Base-by-base conservation (phyloP, 1,140 invertebrate species). In the Brachionus sp. region DNA sequence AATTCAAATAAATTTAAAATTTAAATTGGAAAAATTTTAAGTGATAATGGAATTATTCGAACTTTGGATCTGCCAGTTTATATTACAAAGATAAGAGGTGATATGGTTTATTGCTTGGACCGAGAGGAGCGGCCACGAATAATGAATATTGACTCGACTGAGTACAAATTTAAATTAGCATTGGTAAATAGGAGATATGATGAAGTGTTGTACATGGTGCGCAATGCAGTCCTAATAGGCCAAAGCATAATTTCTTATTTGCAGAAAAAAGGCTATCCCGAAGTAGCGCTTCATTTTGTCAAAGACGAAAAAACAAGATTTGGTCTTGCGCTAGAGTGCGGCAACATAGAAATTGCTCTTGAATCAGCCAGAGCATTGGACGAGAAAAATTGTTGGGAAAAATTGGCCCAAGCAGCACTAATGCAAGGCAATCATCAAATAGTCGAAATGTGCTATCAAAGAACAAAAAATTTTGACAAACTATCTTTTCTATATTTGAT, bases 381-480 rank as follows among this genome's bases (percentile, higher is more conserved):
- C 89, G 95, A 98, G 86, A 95, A 95, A 85, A 88, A 91, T 6
- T 97, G 96, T 85, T 99, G 98, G 98, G 95, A 98, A 88, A 93
- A 94, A 85, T 89, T 99, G n/a, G 97, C 95, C 0, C 93, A 98
- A 87, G 94, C 95, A 0, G 97, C 97, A 0, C 88, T 99, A 6
- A 89, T 96, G 70, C 96, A 96, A 87, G 96, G 96, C 16, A 97
- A 98, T 88, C 95, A 97, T 89, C 95, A 97, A 90, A 91, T 93
- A 19, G 97, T 98, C 0, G 98, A 99, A 89, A 98, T 98, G 95
- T 97, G 96, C 84, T 99, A 99, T 90, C 97, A 99, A 89, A 92
- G 97, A 84, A 99, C 96, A 4, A 99, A 99, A 90, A 98, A 98
- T 90, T 99, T 99, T 89, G 96, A 99, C 87, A 98, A 98, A 89